Percentiles rank a stretch among this genome's conserved stretches.
Evolutionary conservation across 1,140 invertebrate species (phyloP).

Genomic region (Callitettix versicolor): DNA sequence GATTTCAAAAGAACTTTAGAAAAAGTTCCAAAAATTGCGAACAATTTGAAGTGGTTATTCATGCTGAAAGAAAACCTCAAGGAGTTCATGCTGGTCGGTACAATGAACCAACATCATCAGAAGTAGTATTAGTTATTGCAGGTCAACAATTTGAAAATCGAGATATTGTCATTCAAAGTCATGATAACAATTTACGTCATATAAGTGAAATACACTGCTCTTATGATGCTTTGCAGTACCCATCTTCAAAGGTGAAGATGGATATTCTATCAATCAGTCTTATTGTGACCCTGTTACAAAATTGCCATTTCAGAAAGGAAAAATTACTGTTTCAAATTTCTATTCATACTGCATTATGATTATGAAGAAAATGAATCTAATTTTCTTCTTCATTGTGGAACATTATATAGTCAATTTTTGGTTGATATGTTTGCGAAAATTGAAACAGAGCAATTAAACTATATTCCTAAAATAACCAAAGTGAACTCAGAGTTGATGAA

Average conservation of each 20-base stretch:
- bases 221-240: constrained; percentile 33
- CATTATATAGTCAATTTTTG: constrained; percentile 31
- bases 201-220: constrained; percentile 27
- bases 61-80: constrained; percentile 29
- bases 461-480: constrained; percentile 36
- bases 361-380: constrained; percentile 21
- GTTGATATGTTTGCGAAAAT: constrained; percentile 40
- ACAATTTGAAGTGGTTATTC: constrained; percentile 19
- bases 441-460: constrained; percentile 35
- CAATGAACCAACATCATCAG: constrained; percentile 26
- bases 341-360: constrained; percentile 29
- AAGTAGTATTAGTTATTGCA: constrained; percentile 26
- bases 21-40: constrained; percentile 15
- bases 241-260: constrained; percentile 26
- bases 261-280: constrained; percentile 16
- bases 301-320: constrained; percentile 17
- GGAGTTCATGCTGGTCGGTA: constrained; percentile 18
- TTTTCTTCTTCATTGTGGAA: constrained; percentile 25
- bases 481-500: constrained; percentile 35
- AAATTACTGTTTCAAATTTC: constrained; percentile 22
- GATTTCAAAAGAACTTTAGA: constrained; percentile 27
- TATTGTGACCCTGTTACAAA: constrained; percentile 1
- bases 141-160: constrained; percentile 23
- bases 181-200: constrained; percentile 18
- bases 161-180: constrained; percentile 25